Percentiles rank a stretch among this genome's conserved stretches.
phyloP scores from a whole-genome alignment of 2,888 invertebrate species.

The Andrena flavipes region DNA sequence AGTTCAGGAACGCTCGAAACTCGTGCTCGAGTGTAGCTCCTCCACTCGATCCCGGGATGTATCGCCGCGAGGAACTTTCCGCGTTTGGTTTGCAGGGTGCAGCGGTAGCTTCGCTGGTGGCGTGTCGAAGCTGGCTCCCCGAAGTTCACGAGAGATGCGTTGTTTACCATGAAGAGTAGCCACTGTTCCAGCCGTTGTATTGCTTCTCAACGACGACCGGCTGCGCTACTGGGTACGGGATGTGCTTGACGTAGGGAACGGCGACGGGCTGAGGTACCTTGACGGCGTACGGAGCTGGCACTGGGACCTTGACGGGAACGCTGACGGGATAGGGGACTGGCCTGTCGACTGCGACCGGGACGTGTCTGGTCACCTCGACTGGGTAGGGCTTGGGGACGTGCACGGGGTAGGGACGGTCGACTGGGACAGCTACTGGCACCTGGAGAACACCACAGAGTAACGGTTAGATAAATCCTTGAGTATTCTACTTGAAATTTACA shows the following conservation, averaged over 20 bases:
- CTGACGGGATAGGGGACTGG: conserved; percentile 80
- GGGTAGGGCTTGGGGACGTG: conserved; percentile 83
- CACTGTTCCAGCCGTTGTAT: conserved; percentile 37
- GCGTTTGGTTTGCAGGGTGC: neutral
- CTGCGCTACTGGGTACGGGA: conserved; percentile 75
- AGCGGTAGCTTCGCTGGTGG: neutral
- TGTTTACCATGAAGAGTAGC: conserved; percentile 62
- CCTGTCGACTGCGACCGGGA: conserved; percentile 80
- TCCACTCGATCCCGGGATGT: neutral
- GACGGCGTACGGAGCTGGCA: conserved; percentile 80
- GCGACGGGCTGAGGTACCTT: conserved; percentile 81
- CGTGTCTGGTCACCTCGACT: conserved; percentile 82
- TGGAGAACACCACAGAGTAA: conserved; percentile 44
- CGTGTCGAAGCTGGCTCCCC: conserved; percentile 30
- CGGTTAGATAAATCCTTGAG: neutral
- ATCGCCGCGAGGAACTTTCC: conserved; percentile 18
- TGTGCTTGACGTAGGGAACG: conserved; percentile 79
- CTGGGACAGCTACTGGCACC: conserved; percentile 83
- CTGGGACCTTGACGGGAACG: conserved; percentile 79
- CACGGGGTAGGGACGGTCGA: conserved; percentile 83
- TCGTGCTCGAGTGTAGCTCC: neutral
- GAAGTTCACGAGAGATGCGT: neutral
- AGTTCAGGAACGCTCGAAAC: neutral
- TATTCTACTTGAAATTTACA: too few relatives aligned
- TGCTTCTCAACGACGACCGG: conserved; percentile 59